phyloP scores from a whole-genome alignment of 2,888 invertebrate species.

The Drymonia ruficornis region DNA sequence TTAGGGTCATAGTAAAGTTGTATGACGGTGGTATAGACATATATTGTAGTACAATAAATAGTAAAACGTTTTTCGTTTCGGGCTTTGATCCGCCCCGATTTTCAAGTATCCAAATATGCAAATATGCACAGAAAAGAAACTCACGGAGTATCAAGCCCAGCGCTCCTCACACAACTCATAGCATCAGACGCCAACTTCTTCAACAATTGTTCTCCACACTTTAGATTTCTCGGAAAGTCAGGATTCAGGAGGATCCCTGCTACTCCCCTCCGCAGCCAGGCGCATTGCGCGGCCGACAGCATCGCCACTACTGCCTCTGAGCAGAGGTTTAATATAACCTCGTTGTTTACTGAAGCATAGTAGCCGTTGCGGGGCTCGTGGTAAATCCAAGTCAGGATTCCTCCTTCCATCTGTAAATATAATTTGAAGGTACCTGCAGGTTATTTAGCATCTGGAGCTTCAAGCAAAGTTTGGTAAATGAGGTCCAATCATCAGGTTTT shows the following conservation, averaged over 20 bases:
- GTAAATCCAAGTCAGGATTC: conserved; percentile 60
- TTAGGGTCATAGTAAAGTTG: too few species aligned
- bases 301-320: conserved; percentile 57
- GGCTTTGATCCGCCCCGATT: too few species aligned
- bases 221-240: conserved; percentile 52
- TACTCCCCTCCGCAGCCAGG: conserved; percentile 67
- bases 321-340: conserved; percentile 67
- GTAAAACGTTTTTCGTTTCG: too few species aligned
- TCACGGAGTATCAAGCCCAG: conserved; percentile 65
- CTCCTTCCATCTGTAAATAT: conserved; percentile 33
- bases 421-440: neutral
- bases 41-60: too few species aligned
- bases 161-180: conserved; percentile 58
- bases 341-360: conserved; percentile 54
- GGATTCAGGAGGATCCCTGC: conserved; percentile 64
- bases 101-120: too few species aligned
- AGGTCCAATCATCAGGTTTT: too few species aligned
- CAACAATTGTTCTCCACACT: conserved; percentile 59
- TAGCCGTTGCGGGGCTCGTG: conserved; percentile 55
- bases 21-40: too few species aligned
- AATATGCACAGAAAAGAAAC: conserved; percentile 24
- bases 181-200: conserved; percentile 63
- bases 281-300: conserved; percentile 61
- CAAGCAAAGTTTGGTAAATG: too few species aligned
- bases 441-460: too few species aligned